Evolutionary conservation across 2,888 invertebrate species (phyloP), one percentile per base, ranked within the genome.

Genomic region (Brenthis hecate): DNA sequence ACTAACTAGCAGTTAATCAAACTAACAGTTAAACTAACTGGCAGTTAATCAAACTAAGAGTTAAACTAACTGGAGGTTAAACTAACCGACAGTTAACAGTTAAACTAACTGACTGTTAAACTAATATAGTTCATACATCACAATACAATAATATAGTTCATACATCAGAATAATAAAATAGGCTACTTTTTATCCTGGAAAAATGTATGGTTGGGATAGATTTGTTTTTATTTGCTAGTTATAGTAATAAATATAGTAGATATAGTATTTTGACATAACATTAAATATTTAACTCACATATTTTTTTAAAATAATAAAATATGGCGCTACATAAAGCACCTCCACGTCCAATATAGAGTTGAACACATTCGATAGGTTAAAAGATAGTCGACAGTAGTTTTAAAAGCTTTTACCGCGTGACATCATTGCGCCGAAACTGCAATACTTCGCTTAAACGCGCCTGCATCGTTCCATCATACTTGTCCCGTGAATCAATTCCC

Each of bases 391-490:
- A 68, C 58, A 53, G 66, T 67, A 54, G 58, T 64, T 67, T 70
- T 58, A 67, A 71, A 70, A 67, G 70, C 70, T 66, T 69, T 70
- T 68, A 71, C 62, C 48, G 64, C 61, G 61, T 67, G 69, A 67
- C 69, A 63, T 65, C 76, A 75, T 55, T 69, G 54, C 62, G 28
- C 68, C 68, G 57, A 55, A 72, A 73, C 69, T 69, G 65, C 65
- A 71, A 71, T 58, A 65, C 80, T 82, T 76, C 72, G 77, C 77
- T 76, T 84, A 83, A 86, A 85, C 83, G 81, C 83, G 83, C 80
- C 84, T 77, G 83, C 85, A 86, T 82, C 81, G 84, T 82, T 82
- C 86, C 85, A 87, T 87, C 81, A 85, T 80, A 83, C 82, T 85
- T 72, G 77, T 77, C 74, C 76, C 78, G 76, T 77, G 83, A 85